Evolutionary conservation across 2,797 vertebrate species (phyloP).

Genomic region (Corythornis leucogaster): DNA sequence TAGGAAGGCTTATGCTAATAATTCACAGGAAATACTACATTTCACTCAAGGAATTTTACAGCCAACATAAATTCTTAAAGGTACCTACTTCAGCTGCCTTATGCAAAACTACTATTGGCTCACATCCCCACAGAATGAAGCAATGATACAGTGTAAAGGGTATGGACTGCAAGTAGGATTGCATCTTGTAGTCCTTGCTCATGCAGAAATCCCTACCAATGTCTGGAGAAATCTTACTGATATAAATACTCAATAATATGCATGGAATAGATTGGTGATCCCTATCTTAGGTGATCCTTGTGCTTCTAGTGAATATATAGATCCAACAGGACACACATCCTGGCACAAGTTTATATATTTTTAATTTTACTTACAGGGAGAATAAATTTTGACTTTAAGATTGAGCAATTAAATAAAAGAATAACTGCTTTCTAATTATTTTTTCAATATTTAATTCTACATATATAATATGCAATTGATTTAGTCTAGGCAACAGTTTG

Average conservation of each 20-base stretch:
- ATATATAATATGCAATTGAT: not conserved
- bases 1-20: not conserved
- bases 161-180: not conserved
- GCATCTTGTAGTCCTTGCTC: not conserved
- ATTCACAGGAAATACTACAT: conserved; percentile 5
- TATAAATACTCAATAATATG: not conserved
- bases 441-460: not conserved
- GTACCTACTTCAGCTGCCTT: not conserved
- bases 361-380: not conserved
- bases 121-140: not conserved
- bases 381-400: not conserved
- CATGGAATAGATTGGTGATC: not conserved
- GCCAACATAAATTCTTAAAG: conserved; percentile 7
- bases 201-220: not conserved
- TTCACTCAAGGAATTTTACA: conserved; percentile 17
- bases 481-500: not conserved
- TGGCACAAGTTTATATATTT: not conserved
- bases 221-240: not conserved
- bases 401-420: not conserved
- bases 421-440: not conserved
- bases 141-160: not conserved
- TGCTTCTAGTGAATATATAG: not conserved
- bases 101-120: not conserved
- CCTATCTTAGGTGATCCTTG: not conserved
- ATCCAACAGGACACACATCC: not conserved